These are phyloP conservation scores for Calyptomena viridis DNA, from an alignment of 2,113 vertebrate genomes.

Conservation along the genomic window DNA sequence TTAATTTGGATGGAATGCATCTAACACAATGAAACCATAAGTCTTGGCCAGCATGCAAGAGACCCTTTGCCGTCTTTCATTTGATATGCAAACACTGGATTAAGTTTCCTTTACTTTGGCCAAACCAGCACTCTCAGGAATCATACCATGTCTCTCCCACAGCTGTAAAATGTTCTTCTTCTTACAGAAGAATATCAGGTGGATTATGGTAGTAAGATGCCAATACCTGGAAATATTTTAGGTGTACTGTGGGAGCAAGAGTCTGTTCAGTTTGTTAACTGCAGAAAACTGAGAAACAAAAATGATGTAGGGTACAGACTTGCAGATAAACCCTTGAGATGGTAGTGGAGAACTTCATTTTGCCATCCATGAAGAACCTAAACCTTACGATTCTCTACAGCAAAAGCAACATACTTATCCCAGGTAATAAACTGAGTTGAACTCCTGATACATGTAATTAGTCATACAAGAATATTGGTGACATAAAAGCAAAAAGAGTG, in stretches of 20 bases:
- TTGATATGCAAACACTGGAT: conserved; percentile 53
- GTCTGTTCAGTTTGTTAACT: conserved; percentile 5
- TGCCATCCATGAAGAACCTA: neutral
- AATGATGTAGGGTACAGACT: neutral
- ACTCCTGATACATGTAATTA: neutral
- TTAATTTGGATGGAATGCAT: conserved; percentile 47
- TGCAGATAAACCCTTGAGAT: conserved; percentile 1
- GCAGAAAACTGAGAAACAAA: conserved; percentile 18
- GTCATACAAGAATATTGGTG: neutral
- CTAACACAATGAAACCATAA: conserved; percentile 39
- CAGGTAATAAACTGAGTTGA: neutral
- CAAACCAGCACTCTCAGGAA: conserved; percentile 6
- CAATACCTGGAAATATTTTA: conserved; percentile 44
- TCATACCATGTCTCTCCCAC: neutral
- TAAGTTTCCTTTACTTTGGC: conserved; percentile 49
- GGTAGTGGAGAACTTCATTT: neutral
- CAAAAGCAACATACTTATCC: neutral
- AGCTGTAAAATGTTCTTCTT: conserved; percentile 37
- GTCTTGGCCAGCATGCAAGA: neutral
- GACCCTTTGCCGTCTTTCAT: conserved; percentile 30
- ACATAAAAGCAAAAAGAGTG: neutral
- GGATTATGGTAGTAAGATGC: neutral
- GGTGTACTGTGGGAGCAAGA: neutral
- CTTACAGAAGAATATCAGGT: neutral
- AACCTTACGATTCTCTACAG: neutral